Evolutionary conservation across 2,113 vertebrate species (phyloP), one percentile per base, ranked within the genome.

Genomic region (Otocyon megalotis): DNA sequence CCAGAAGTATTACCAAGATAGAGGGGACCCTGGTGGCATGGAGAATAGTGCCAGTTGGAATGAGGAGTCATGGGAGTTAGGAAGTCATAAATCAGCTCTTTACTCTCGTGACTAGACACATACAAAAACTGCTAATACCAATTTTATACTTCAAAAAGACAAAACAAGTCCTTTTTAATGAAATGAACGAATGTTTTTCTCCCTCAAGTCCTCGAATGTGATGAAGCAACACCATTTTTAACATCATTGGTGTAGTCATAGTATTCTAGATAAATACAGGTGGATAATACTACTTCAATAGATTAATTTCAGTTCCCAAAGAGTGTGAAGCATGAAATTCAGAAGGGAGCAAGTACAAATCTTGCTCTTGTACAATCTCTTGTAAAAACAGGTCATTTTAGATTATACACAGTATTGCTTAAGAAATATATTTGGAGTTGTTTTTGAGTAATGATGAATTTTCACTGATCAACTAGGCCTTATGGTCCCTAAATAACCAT

Each of bases 101-200:
- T 56, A 72, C 53, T 85, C 37, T 86, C 85, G 15, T 17, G 43
- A 17, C n/a, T 93, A 20, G 15, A 53, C 32, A 83, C 30, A 50
- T 83, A 30, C 17, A 50, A 26, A 32, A 85, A 90, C 43, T 93
- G 43, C 14, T 67, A 26, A 11, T 16, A 63, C 16, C 72, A 80
- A 26, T 80, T 35, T 76, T 20, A 74, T 54, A 83, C 37, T 28
- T 92, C 24, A 94, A 71, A 67, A 60, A 77, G 2, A 62, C 88
- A 19, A 58, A 76, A 77, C 9, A 26, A 14, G 67, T 65, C 11
- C 28, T 53, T 93, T 83, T 69, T 60, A 63, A 63, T 79, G 67
- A 91, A 58, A 74, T 69, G 81, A 82, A 80, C 37, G 80, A 76
- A 58, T 80, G 28, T 76, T 76, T 95, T 93, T n/a, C 35, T 88